Evolutionary conservation across 1,140 invertebrate genomes (phyloP), one percentile per base, ranked within the genome.

Genomic region (Ceratitis capitata): DNA sequence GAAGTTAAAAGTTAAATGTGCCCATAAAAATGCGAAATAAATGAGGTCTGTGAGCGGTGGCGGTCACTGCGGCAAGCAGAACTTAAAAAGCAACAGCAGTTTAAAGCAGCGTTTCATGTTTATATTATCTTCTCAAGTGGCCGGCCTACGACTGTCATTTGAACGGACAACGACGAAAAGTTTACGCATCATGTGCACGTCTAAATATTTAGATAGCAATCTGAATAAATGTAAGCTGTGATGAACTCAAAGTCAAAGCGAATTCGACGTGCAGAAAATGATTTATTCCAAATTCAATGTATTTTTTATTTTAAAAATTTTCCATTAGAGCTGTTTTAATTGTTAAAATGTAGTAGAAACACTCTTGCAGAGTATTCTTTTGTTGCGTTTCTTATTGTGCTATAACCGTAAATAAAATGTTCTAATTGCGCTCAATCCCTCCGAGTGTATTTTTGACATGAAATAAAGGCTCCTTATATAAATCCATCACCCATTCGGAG

Each of bases 1-100:
- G 39, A 78, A 78, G 69, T 74, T 74, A 74, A 74, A 74, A 74
- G 64, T 78, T 78, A 39, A 78, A 78, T 45, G 39, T 78, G 39
- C 9, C 23, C 69, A 47, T 45, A 78, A 78, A 78, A 78, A 32
- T 39, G 35, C 39, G 45, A 78, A 78, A 35, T 10, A 42, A 26
- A 47, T 45, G n/a, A 19, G n/a, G 1, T 1, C 35, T 32, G 19
- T 32, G 32, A 19, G 19, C 9, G 14, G 32, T 10, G 64, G n/a
- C 6, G 64, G 35, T 39, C 39, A 14, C 16, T 9, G 1, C 7
- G 69, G 39, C 3, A 32, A 35, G 32, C 39, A 45, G 14, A 10
- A 39, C 64, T 69, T 69, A 69, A 69, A 16, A n/a, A 29, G 16
- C 32, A 14, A 19, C 64, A 12, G 58, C 58, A 29, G n/a, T 39